Evolutionary conservation across 2,113 vertebrate species (phyloP).

Genomic region (Glareola pratincola): DNA sequence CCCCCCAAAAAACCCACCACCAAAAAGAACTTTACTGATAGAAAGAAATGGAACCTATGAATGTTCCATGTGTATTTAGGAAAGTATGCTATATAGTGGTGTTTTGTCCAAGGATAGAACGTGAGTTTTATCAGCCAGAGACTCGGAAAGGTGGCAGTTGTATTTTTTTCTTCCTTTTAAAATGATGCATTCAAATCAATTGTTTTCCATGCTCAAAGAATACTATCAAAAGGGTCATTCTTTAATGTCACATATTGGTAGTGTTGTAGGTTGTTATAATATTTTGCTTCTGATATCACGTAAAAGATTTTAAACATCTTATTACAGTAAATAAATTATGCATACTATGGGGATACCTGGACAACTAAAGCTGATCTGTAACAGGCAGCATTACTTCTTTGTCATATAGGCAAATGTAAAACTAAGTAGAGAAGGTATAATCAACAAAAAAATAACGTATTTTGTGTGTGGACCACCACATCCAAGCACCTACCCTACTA

Average conservation of each 20-base stretch:
- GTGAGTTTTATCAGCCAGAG: background rate
- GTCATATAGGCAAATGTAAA: background rate
- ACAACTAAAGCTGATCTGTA: background rate
- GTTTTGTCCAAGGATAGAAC: background rate
- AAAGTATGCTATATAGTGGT: background rate
- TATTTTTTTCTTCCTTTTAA: constrained; percentile 3
- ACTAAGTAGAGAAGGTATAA: background rate
- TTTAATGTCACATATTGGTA: background rate
- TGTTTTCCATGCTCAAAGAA: background rate
- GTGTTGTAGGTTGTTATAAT: background rate
- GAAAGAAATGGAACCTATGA: constrained; percentile 14
- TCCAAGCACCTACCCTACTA: background rate
- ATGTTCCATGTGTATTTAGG: background rate
- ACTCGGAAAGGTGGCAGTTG: background rate
- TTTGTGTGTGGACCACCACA: background rate
- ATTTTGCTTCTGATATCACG: background rate
- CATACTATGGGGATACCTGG: background rate
- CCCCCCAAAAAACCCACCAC: background rate
- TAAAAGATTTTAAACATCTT: background rate
- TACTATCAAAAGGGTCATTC: background rate
- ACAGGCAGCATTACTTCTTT: background rate
- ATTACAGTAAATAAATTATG: background rate
- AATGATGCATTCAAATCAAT: background rate
- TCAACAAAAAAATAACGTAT: background rate
- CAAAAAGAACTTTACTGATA: constrained; percentile 16